Evolutionary conservation across 2,113 vertebrate genomes (phyloP).

Genomic region (Gadus chalcogrammus): DNA sequence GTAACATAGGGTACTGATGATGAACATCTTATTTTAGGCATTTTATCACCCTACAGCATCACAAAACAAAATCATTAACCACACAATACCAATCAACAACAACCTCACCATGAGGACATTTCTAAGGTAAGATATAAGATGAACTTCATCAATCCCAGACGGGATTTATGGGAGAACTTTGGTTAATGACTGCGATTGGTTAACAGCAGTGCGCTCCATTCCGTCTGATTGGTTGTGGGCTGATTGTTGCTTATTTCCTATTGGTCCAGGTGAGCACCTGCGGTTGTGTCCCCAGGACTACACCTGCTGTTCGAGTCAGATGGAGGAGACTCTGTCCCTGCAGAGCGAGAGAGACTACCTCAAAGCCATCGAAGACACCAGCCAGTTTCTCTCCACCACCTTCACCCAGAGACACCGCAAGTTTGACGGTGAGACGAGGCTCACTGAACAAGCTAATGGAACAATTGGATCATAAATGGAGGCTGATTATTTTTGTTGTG

Average conservation of each 20-base stretch:
- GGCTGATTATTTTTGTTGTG: too few species aligned
- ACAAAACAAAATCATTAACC: not conserved
- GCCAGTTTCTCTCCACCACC: constrained; percentile 80
- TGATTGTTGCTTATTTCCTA: constrained; percentile 2
- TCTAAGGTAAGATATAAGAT: too few species aligned
- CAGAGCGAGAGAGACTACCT: constrained; percentile 79
- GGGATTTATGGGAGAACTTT: too few species aligned
- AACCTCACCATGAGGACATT: too few species aligned
- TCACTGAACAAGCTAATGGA: constrained; percentile 11
- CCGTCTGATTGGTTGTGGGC: constrained; percentile 14
- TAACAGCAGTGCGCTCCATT: not conserved
- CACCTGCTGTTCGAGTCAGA: constrained; percentile 86
- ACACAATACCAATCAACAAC: not conserved
- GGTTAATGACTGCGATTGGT: not conserved
- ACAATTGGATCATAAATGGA: too few species aligned
- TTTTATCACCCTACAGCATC: constrained; percentile 10
- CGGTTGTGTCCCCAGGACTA: constrained; percentile 85
- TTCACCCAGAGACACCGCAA: constrained; percentile 78
- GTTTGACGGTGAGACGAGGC: constrained; percentile 78
- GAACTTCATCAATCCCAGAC: too few species aligned
- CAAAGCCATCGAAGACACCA: constrained; percentile 76
- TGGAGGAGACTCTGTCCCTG: constrained; percentile 79
- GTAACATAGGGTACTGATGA: constrained; percentile 22
- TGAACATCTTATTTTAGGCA: constrained; percentile 10
- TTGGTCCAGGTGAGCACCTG: constrained; percentile 81